Evolutionary conservation across 2,797 vertebrate genomes (phyloP), one percentile per base, ranked within the genome.

Genomic region (Bufotes viridis): DNA sequence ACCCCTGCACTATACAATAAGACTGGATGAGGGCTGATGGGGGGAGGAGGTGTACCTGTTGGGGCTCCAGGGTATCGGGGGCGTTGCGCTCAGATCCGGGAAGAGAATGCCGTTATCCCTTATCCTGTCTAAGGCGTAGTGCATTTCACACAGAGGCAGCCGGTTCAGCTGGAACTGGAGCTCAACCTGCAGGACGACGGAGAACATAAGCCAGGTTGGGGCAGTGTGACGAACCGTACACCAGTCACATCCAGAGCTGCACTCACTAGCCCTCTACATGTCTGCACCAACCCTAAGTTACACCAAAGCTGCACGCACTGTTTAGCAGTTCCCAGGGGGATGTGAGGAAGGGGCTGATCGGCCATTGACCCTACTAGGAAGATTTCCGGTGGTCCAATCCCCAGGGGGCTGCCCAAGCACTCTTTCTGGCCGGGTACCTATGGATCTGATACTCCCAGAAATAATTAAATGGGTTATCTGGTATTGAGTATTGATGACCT

Each of bases 151-250:
- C 93, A 99, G 97, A 82, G 98, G 98, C 93, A 97, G 95, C 90
- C 98, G 96, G 94, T 99, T 99, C 92, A 99, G 92, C 91, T 99
- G 98, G 94, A 99, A 99, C 94, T 99, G 98, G 91, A 99, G 97
- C 94, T 99, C 98, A 94, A 99, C 98, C 98, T 99, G 93, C 29
- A 89, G 90, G 15, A 87, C 60, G 90, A 58, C 11, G 17, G 8
- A 13, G 17, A 15, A 15, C n/a, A 85, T 11, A 0, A 51, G 2
- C 29, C 2, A 34, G 29, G 29, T 34, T 34, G 29, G 29, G 29
- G 53, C 13, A 17, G 17, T 60, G 58, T 5, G 14, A 60, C 18
- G 58, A 5, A 13, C 11, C 11, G 13, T 14, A 69, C 65, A 26
- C 65, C 24, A 69, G 65, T 26, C n/a, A 69, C 65, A 26, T 29